Evolutionary conservation across 2,113 vertebrate genomes (phyloP).

Genomic region (Gopherus flavomarginatus): DNA sequence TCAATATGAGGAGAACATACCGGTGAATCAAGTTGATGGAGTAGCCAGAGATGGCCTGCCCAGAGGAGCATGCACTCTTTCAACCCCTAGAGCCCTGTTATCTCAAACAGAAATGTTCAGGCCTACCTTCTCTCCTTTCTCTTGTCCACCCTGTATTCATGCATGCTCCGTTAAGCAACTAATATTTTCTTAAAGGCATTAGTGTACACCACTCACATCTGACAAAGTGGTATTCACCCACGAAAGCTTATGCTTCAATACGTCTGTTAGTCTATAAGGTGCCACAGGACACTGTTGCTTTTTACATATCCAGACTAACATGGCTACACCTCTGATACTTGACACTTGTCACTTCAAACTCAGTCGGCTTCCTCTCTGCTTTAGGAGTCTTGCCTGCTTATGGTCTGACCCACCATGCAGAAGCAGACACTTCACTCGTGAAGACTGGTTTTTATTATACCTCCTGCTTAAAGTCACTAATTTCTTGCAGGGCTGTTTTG

Average conservation of each 20-base stretch:
- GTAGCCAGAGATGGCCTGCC: neutral
- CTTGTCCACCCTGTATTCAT: fast-evolving
- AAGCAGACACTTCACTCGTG: neutral
- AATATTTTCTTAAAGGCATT: fast-evolving
- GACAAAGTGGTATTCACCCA: too few relatives aligned
- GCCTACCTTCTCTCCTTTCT: neutral
- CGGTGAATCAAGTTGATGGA: fast-evolving
- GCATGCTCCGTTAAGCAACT: neutral
- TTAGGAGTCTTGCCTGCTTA: neutral
- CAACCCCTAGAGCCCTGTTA: neutral
- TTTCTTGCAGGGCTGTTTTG: neutral
- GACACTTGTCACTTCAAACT: fast-evolving
- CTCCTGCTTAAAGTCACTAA: neutral
- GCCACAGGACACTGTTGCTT: too few relatives aligned
- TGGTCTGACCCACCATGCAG: neutral
- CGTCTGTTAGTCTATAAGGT: too few relatives aligned
- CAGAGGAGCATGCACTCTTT: neutral
- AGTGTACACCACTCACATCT: fast-evolving
- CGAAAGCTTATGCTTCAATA: too few relatives aligned
- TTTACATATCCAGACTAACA: too few relatives aligned
- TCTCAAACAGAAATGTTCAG: fast-evolving
- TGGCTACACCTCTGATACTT: too few relatives aligned
- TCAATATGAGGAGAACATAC: neutral
- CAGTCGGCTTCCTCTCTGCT: neutral
- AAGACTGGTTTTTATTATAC: neutral